Evolutionary conservation across 2,888 invertebrate species (phyloP), one percentile per base, ranked within the genome.

Genomic region (Thera obeliscata): DNA sequence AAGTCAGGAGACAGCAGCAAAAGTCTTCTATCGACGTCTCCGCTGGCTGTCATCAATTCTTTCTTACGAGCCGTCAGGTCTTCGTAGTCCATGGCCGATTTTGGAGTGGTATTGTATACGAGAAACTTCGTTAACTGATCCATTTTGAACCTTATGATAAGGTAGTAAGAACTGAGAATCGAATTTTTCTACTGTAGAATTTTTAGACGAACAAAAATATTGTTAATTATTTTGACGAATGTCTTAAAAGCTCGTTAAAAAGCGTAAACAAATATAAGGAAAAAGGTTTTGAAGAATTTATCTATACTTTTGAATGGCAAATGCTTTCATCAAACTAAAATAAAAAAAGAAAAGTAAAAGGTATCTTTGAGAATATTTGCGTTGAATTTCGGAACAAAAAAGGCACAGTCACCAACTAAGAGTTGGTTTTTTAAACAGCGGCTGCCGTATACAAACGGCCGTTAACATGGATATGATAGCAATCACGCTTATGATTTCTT

Each of bases 41-140:
- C 87, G 43, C 68, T 22, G 35, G 67, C 62, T 64, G 66, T 41
- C 67, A 81, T 81, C 46, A 77, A 77, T 46, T 85, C 86, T 65
- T 81, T 84, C 74, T 86, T 87, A 70, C 86, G 82, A 3, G 81
- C 80, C 74, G 84, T 86, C 58, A 89, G 81, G 0, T 85, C 74
- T 4, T 88, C 89, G 72, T 90, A 91, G 76, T 91, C 90, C 86
- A 91, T 85, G 63, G 70, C 78, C 54, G 86, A 82, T 69, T 81
- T 83, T n/a, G 93, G 93, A 2, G 87, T 90, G 80, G 84, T 87
- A 73, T 93, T 93, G 69, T 93, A 93, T 52, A 93, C 86, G 67
- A 93, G 70, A 67, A 80, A 93, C 60, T 87, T 89, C 58, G 89
- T 90, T 63, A 93, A 74, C 52, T 87, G 89, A 75, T 93, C 93